Percentiles rank a stretch among this genome's conserved stretches.
Evolutionary conservation across 2,888 invertebrate species (phyloP).

Genomic region (Drosophila demipolita): DNA sequence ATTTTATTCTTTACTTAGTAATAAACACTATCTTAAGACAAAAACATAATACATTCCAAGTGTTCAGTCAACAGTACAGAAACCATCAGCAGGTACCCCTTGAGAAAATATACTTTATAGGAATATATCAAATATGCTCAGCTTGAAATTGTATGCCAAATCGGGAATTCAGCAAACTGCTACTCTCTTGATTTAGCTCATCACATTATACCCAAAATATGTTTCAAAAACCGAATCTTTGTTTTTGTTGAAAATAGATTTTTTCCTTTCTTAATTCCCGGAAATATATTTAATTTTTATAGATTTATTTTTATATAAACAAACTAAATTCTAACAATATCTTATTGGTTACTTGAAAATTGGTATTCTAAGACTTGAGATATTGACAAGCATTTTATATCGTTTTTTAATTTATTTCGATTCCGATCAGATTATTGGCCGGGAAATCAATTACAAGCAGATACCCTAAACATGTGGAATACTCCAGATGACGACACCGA

Average conservation of each 20-base stretch:
- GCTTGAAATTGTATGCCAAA: too few species aligned
- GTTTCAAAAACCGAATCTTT: neutral
- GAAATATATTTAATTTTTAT: neutral
- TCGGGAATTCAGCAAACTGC: too few species aligned
- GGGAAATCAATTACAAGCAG: conserved; percentile 10
- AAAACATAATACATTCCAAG: too few species aligned
- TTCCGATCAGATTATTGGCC: conserved; percentile 42
- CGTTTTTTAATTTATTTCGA: too few species aligned
- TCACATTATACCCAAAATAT: neutral
- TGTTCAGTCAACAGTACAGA: too few species aligned
- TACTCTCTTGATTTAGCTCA: neutral
- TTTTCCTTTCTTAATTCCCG: neutral
- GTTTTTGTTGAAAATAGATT: too few species aligned
- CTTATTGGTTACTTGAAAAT: too few species aligned
- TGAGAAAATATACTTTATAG: neutral
- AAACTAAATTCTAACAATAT: neutral
- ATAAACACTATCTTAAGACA: neutral
- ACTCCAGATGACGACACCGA: neutral
- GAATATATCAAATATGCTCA: neutral
- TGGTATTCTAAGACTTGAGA: neutral
- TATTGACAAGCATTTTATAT: too few species aligned
- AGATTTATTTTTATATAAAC: too few species aligned
- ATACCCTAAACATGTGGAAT: neutral
- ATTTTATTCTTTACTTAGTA: too few species aligned
- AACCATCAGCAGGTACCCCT: too few species aligned